phyloP scores from a whole-genome alignment of 1,140 invertebrate genomes.

The Aphelenchoides avenae region DNA sequence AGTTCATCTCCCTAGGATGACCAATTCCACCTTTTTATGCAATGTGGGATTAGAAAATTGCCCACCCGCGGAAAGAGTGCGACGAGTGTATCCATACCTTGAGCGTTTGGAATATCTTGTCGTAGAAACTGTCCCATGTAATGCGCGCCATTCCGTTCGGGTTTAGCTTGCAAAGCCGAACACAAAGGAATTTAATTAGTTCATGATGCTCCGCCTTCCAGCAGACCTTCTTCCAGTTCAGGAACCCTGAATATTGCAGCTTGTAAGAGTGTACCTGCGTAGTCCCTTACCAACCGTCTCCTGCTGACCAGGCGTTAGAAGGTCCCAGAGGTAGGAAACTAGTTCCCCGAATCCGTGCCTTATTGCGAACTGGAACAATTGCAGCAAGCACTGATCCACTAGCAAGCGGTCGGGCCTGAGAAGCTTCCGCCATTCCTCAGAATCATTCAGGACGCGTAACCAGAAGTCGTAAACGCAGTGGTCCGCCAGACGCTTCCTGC shows the following conservation, averaged over 20 bases:
- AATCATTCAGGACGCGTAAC: conserved; percentile 37
- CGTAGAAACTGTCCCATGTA: conserved; percentile 46
- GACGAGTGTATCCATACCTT: no score
- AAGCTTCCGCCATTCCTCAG: conserved; percentile 24
- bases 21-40: conserved; percentile 5
- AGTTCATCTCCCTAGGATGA: conserved; percentile 11
- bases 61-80: no score
- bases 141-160: conserved; percentile 31
- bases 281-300: conserved; percentile 34
- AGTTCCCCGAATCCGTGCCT: conserved; percentile 36
- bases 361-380: conserved; percentile 42
- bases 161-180: conserved; percentile 30
- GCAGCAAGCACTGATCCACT: conserved; percentile 31
- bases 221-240: conserved; percentile 43
- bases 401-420: conserved; percentile 36
- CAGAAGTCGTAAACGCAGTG: conserved; percentile 44
- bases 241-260: conserved; percentile 26
- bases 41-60: not conserved
- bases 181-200: conserved; percentile 38
- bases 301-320: conserved; percentile 27
- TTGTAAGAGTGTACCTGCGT: conserved; percentile 4
- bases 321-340: conserved; percentile 27
- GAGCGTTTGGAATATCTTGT: conserved; percentile 36
- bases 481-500: conserved; percentile 30
- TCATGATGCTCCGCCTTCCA: conserved; percentile 36